Conservation (phyloP, 2,113 vertebrate genomes). For the Amblyornis subalaris region DNA sequence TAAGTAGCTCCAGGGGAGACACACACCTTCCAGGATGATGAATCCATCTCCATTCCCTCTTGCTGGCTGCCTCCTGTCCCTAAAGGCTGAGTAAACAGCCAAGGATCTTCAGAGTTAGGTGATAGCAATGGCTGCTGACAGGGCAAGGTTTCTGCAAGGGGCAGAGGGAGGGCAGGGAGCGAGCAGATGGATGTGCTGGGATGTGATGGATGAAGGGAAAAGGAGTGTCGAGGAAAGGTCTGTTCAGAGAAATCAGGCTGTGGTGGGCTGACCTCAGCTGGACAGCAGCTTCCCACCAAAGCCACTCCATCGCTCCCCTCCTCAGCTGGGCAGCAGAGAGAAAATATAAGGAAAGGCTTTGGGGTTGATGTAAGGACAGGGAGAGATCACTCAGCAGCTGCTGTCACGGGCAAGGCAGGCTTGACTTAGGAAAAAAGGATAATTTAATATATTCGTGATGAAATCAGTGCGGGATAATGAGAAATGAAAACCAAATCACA, state of each 20-base stretch:
- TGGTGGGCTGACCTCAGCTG: neutral
- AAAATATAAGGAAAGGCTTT: neutral
- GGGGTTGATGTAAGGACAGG: neutral
- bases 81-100: neutral
- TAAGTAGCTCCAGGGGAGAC: neutral
- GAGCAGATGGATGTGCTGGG: neutral
- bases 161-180: neutral
- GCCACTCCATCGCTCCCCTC: neutral
- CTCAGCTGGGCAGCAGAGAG: neutral
- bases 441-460: neutral
- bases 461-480: neutral
- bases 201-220: neutral
- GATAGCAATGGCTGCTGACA: neutral
- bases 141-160: neutral
- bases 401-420: neutral
- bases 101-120: neutral
- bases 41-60: neutral
- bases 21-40: fast-evolving
- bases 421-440: neutral
- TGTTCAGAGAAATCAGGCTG: neutral
- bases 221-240: neutral
- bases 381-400: neutral
- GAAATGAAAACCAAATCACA: neutral
- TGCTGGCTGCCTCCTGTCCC: neutral
- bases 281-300: neutral